Evolutionary conservation across 1,140 invertebrate genomes (phyloP), one percentile per base, ranked within the genome.

Genomic region (Diprion similis): DNA sequence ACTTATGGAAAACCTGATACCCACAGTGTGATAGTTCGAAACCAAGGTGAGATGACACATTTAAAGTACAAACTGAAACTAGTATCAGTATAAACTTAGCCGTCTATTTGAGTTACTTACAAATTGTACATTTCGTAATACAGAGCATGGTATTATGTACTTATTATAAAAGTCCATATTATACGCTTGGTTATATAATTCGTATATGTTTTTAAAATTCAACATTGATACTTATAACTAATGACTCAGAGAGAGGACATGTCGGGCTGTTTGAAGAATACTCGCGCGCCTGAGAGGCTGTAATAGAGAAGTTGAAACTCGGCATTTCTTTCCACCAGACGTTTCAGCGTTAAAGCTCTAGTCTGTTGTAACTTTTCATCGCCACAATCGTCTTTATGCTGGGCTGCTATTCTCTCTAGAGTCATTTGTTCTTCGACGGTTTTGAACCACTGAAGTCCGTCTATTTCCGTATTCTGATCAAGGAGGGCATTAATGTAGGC

Each of bases 361-460:
- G 98, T 97, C 86, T 99, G 97, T 72, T 95, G 93, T n/a, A 99
- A 89, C 85, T 99, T 97, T 78, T 95, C 92, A 85, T 97, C 95
- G 46, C 89, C 88, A 11, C 81, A 81, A 68, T 89, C 87, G 46
- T 83, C 83, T 72, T 87, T 88, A 46, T 78, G 82, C 37, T 81
- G 81, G 0, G 84, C 82, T 6, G 78, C 59, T 0, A 73, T 66
- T 80, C 87, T 88, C 66, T 89, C 91, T 15, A 80, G 80, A 1
- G 89, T 89, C 77, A 95, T 93, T 81, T 95, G 94, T 75, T 93
- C 91, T 68, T 90, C 86, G 0, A 99, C 94, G 7, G 97, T 96
- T 73, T 96, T 91, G 83, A 98, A 99, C 98, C 98, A 99, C 84
- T 98, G 96, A 1, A 99, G 89, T 8, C 96, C 93, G 88, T 99